phyloP scores from a whole-genome alignment of 1,140 invertebrate genomes.

The Amphibalanus amphitrite region DNA sequence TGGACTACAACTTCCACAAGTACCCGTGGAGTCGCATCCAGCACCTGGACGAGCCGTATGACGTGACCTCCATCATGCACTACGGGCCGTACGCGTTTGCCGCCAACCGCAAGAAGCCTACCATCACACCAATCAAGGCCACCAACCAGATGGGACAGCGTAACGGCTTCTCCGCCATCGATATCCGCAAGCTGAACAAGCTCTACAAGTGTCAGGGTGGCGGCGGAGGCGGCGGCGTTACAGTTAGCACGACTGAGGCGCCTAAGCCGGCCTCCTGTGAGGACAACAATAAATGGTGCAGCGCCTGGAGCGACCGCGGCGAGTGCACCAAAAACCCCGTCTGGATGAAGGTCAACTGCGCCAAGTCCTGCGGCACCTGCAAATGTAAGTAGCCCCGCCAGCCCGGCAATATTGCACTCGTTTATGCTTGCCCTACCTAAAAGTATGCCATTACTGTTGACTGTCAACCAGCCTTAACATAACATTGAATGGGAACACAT shows the following conservation, averaged over 20 bases:
- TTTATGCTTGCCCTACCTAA: too few relatives aligned
- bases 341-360: constrained; percentile 21
- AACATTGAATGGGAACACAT: too few relatives aligned
- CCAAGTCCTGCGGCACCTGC: constrained; percentile 28
- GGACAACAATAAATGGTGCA: constrained; percentile 22
- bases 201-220: constrained; percentile 23
- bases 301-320: constrained; percentile 21
- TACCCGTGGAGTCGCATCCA: constrained; percentile 25
- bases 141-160: constrained; percentile 30
- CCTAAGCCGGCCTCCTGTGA: constrained; percentile 15
- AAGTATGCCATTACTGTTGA: too few relatives aligned
- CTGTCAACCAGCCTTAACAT: too few relatives aligned
- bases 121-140: constrained; percentile 29
- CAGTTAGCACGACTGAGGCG: constrained; percentile 19
- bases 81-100: constrained; percentile 36
- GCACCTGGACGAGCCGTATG: constrained; percentile 30
- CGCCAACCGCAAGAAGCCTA: constrained; percentile 25
- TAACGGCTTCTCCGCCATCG: constrained; percentile 27
- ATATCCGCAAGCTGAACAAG: constrained; percentile 31
- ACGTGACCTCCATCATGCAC: constrained; percentile 37
- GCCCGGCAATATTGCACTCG: too few relatives aligned
- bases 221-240: too few relatives aligned
- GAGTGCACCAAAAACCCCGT: background rate
- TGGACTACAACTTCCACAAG: constrained; percentile 32
- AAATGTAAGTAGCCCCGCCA: constrained; percentile 5